Conservation (phyloP, 2,888 invertebrate genomes). For the Pterostichus madidus region DNA sequence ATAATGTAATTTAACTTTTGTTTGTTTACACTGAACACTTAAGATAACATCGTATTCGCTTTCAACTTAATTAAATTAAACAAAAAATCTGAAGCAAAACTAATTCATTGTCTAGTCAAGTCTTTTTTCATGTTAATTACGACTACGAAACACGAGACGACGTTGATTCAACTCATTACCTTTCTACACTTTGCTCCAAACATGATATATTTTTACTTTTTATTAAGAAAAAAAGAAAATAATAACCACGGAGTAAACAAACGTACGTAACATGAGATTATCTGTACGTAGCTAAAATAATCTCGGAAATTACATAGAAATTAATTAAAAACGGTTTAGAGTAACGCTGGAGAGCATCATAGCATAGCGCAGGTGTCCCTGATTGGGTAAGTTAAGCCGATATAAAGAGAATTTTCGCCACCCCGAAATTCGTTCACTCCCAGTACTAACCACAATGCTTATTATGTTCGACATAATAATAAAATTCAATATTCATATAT, state of each 20-base stretch:
- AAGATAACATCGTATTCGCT: not conserved
- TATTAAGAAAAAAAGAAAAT: not conserved
- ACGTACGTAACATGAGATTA: slow-evolving; percentile 30
- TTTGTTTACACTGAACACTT: not conserved
- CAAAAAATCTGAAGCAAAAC: slow-evolving; percentile 14
- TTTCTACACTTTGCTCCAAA: not conserved
- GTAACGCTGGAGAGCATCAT: slow-evolving; percentile 13
- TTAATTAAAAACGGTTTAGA: slow-evolving; percentile 64
- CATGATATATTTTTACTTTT: not conserved
- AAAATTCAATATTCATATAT: too few relatives aligned
- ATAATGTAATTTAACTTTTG: slow-evolving; percentile 12
- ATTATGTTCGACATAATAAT: too few relatives aligned
- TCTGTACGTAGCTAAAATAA: slow-evolving; percentile 50
- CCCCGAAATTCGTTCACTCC: not conserved
- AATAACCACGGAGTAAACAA: not conserved
- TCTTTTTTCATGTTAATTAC: slow-evolving; percentile 14
- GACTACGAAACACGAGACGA: not conserved
- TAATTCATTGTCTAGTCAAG: slow-evolving; percentile 12
- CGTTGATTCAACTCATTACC: not conserved
- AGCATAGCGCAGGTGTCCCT: slow-evolving; percentile 58
- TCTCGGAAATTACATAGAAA: slow-evolving; percentile 61
- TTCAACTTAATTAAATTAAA: slow-evolving; percentile 3
- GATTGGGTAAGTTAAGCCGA: slow-evolving; percentile 65
- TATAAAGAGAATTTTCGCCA: not conserved
- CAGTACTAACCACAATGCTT: too few relatives aligned